Percentiles rank a stretch among this genome's conserved stretches.
Evolutionary conservation across 1,140 invertebrate species (phyloP).

Genomic region (Orius insidiosus): DNA sequence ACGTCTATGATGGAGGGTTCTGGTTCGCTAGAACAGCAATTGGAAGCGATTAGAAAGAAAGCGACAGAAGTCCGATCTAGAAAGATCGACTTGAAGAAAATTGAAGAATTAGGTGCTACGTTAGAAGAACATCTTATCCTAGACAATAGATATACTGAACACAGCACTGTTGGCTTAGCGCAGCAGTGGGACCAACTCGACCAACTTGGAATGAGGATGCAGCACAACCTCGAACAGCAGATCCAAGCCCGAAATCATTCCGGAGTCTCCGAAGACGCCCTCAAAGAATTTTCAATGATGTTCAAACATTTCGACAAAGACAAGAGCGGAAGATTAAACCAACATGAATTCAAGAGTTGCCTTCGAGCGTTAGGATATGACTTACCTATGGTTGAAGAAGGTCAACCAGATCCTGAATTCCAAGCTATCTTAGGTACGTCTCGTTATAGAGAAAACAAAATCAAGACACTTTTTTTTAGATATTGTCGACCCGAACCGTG

Average conservation of each 20-base stretch:
- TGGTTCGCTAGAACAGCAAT: constrained; percentile 90
- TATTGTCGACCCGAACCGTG: constrained; percentile 78
- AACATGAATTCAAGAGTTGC: constrained; percentile 98
- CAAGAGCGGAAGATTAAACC: constrained; percentile 89
- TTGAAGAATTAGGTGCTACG: constrained; percentile 91
- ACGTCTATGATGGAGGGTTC: constrained; percentile 99
- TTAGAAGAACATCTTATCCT: constrained; percentile 95
- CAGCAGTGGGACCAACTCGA: constrained; percentile 99
- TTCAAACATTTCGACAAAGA: constrained; percentile 99
- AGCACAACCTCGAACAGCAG: constrained; percentile 98
- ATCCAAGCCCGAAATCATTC: constrained; percentile 96
- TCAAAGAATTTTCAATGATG: constrained; percentile 99
- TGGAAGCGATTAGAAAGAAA: constrained; percentile 83
- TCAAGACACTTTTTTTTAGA: constrained; percentile 36
- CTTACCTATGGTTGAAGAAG: constrained; percentile 97
- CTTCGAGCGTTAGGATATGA: constrained; percentile 95
- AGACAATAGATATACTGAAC: constrained; percentile 95
- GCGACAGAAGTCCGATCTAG: constrained; percentile 87
- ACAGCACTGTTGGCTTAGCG: constrained; percentile 92
- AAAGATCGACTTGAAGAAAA: constrained; percentile 82
- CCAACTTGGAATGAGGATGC: constrained; percentile 98
- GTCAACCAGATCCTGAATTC: constrained; percentile 97
- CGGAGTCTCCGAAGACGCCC: constrained; percentile 94
- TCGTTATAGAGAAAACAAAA: too few species aligned
- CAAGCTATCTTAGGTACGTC: constrained; percentile 78